phyloP scores from a whole-genome alignment of 2,888 invertebrate genomes.

The Tachina grossa region DNA sequence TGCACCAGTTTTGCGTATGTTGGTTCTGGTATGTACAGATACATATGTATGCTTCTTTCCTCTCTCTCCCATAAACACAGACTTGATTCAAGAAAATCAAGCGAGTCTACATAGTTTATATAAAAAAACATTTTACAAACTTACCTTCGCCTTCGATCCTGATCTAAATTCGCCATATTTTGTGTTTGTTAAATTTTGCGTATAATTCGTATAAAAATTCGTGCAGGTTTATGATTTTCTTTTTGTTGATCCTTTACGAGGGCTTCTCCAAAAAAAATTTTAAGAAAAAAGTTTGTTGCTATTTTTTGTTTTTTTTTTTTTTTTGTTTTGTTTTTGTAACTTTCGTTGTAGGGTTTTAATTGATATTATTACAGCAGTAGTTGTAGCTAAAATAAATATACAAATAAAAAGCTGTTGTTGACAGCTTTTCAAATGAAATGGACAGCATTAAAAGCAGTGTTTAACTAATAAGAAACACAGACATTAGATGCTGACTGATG shows the following conservation, averaged over 20 bases:
- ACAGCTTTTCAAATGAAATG: constrained; percentile 60
- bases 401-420: constrained; percentile 64
- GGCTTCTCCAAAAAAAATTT: neutral
- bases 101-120: too few relatives aligned
- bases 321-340: neutral
- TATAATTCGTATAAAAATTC: neutral
- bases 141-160: constrained; percentile 74
- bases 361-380: constrained; percentile 5
- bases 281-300: constrained; percentile 12
- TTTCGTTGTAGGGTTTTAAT: constrained; percentile 34
- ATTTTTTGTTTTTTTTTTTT: too few relatives aligned
- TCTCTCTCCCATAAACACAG: too few relatives aligned
- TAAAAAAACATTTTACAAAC: constrained; percentile 33
- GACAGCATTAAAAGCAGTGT: constrained; percentile 59
- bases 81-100: too few relatives aligned
- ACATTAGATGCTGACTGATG: neutral
- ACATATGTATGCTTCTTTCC: too few relatives aligned
- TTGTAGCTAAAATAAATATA: constrained; percentile 57
- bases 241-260: neutral
- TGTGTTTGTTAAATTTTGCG: constrained; percentile 29
- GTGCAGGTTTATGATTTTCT: constrained; percentile 17
- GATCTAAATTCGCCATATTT: constrained; percentile 72
- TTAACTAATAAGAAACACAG: constrained; percentile 28
- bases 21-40: too few relatives aligned
- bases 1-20: too few relatives aligned